A percentile compares a stretch with the other conserved stretches of the same genome.
Evolutionary conservation across 1,140 invertebrate species (phyloP).

Genomic region (Macrobrachium rosenbergii): DNA sequence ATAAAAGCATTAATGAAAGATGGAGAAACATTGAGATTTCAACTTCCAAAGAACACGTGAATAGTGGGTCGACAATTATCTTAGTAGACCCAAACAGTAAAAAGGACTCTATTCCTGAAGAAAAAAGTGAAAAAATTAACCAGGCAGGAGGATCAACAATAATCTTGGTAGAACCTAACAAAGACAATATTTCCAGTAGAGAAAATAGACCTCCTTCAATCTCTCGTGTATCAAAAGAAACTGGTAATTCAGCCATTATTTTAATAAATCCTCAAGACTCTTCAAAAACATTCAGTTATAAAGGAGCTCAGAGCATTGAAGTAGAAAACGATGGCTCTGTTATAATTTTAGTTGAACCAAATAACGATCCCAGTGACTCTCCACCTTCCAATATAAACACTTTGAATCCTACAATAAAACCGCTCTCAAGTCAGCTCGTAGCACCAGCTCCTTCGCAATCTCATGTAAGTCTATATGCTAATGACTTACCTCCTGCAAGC

Average conservation of each 20-base stretch:
- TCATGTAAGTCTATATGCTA: neutral
- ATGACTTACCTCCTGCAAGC: neutral
- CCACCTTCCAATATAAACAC: neutral
- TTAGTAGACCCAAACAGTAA: too few relatives aligned
- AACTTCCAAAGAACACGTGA: too few relatives aligned
- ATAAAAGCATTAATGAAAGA: too few relatives aligned
- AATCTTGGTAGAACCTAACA: neutral
- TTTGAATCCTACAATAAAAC: neutral
- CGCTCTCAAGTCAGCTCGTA: constrained; percentile 11
- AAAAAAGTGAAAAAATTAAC: too few relatives aligned
- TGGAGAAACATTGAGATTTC: too few relatives aligned
- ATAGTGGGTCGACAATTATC: too few relatives aligned
- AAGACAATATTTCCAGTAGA: neutral
- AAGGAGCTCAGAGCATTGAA: neutral
- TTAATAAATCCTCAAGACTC: neutral
- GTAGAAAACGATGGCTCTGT: neutral
- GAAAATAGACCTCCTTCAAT: neutral
- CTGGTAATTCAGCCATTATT: neutral
- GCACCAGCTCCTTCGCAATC: neutral
- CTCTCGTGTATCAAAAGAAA: neutral
- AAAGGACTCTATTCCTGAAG: too few relatives aligned
- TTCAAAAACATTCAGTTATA: neutral
- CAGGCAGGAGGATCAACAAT: neutral
- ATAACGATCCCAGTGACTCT: neutral
- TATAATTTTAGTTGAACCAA: constrained; percentile 28